These are phyloP conservation scores for Probosciger aterrimus DNA, from an alignment of 2,113 vertebrate species.

Conservation along the genomic window DNA sequence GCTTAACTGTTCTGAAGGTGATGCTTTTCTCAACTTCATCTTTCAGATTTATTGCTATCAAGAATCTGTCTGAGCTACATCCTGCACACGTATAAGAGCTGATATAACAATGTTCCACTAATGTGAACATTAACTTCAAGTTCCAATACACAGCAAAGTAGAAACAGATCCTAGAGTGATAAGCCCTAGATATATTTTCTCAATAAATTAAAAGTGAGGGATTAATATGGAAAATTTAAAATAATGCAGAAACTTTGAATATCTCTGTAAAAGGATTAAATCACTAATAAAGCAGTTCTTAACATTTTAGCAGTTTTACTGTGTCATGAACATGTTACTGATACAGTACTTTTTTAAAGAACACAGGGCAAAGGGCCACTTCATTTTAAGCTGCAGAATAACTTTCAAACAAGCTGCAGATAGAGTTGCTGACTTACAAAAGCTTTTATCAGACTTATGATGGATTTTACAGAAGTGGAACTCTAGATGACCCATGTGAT, in stretches of 20 bases:
- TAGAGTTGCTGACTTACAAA: slow-evolving; percentile 70
- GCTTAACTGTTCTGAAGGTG: background rate
- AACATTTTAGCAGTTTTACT: background rate
- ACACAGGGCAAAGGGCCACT: background rate
- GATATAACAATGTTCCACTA: background rate
- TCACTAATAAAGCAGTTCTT: background rate
- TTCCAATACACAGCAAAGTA: background rate
- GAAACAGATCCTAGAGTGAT: background rate
- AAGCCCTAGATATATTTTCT: background rate
- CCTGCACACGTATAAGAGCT: background rate
- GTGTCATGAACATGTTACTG: background rate
- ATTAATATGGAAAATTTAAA: background rate
- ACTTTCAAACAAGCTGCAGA: slow-evolving; percentile 66
- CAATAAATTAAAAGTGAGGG: background rate
- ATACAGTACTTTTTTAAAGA: slow-evolving; percentile 37
- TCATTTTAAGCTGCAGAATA: slow-evolving; percentile 54
- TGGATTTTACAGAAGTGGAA: slow-evolving; percentile 70
- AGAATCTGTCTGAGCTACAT: background rate
- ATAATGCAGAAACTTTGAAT: background rate
- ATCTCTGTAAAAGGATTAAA: background rate
- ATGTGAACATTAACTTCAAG: background rate
- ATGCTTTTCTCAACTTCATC: background rate
- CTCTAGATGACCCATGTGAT: slow-evolving; percentile 66
- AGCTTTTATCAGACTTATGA: slow-evolving; percentile 70
- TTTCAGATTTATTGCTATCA: background rate